These are phyloP conservation scores for Heteromyza rotundicornis DNA, from an alignment of 2,888 invertebrate species.

Conservation along the genomic window DNA sequence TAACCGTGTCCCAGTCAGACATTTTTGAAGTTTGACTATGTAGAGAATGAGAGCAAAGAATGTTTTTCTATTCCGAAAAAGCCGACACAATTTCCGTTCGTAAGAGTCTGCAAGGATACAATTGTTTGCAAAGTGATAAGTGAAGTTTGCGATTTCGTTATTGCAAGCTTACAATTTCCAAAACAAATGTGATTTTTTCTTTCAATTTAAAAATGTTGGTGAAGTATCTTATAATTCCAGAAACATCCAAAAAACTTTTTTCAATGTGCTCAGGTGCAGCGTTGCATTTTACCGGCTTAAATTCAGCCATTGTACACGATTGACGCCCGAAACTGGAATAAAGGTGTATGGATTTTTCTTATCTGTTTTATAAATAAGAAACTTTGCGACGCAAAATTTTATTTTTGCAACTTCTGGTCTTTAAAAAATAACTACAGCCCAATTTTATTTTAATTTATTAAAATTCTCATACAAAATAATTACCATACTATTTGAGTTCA, in stretches of 20 bases:
- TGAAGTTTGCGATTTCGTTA: too few relatives aligned
- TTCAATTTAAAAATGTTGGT: too few relatives aligned
- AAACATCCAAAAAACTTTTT: slow-evolving; percentile 15
- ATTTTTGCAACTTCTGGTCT: background rate
- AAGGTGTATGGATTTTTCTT: background rate
- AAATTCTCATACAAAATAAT: background rate
- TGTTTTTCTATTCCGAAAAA: too few relatives aligned
- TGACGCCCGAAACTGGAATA: too few relatives aligned
- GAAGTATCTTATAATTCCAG: too few relatives aligned
- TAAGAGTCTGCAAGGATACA: background rate
- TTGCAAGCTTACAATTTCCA: background rate
- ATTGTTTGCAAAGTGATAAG: too few relatives aligned
- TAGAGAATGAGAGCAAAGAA: too few relatives aligned
- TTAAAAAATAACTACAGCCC: background rate
- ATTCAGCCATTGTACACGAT: too few relatives aligned
- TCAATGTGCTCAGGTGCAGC: slow-evolving; percentile 9
- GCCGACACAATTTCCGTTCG: too few relatives aligned
- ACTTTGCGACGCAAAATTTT: background rate
- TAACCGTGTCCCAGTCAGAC: slow-evolving; percentile 90
- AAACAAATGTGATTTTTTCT: too few relatives aligned
- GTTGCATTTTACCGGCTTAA: too few relatives aligned
- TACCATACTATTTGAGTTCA: too few relatives aligned
- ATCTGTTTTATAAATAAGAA: background rate
- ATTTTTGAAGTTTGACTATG: slow-evolving; percentile 29
- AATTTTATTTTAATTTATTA: background rate